These are phyloP conservation scores for Ornithoptera priamus DNA, from an alignment of 2,888 invertebrate genomes.

Conservation along the genomic window DNA sequence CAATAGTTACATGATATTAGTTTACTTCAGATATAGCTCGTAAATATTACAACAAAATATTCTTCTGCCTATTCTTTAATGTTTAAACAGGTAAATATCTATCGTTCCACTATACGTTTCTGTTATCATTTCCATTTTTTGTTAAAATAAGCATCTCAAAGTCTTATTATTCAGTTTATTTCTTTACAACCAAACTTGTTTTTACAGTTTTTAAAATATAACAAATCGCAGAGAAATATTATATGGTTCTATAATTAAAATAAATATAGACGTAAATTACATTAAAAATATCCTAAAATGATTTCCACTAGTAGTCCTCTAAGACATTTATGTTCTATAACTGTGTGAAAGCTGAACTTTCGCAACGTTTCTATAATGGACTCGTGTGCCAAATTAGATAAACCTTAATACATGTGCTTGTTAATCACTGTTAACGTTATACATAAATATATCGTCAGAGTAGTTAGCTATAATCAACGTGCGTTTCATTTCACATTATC, in stretches of 20 bases:
- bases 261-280: conserved; percentile 13
- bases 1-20: conserved; percentile 32
- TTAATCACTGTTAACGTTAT: conserved; percentile 54
- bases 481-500: conserved; percentile 69
- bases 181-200: not conserved
- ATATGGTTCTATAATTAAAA: conserved; percentile 4
- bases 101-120: not conserved
- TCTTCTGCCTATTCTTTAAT: conserved; percentile 8
- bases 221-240: not conserved
- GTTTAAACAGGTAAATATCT: conserved; percentile 2
- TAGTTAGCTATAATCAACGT: conserved; percentile 74
- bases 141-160: not conserved
- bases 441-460: conserved; percentile 54
- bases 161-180: not conserved
- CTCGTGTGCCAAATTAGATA: conserved; percentile 74
- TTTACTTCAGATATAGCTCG: conserved; percentile 31
- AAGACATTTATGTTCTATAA: conserved; percentile 17
- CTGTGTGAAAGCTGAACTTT: conserved; percentile 32
- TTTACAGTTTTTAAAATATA: conserved; percentile 1
- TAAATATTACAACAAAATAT: conserved; percentile 18
- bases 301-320: not conserved
- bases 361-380: conserved; percentile 37
- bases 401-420: conserved; percentile 53
- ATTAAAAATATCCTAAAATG: conserved; percentile 1
- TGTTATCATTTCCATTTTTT: not conserved